These are phyloP conservation scores for Tachina grossa DNA, from an alignment of 2,888 invertebrate species.

Conservation along the genomic window DNA sequence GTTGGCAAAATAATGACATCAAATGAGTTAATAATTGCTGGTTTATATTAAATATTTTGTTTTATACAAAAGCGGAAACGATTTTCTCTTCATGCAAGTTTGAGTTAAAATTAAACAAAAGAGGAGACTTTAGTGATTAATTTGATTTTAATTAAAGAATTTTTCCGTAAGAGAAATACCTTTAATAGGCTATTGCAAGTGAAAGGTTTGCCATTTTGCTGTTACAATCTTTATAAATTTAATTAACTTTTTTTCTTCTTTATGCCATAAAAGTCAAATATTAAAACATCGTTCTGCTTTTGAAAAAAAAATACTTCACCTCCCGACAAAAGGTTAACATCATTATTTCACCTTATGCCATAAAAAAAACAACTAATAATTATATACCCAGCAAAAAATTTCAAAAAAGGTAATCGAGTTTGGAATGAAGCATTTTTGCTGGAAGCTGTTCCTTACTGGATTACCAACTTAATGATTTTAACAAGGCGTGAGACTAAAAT, in stretches of 20 bases:
- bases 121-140: conserved; percentile 51
- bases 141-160: conserved; percentile 41
- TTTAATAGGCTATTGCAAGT: neutral
- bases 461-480: no score
- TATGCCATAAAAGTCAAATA: neutral
- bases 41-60: conserved; percentile 16
- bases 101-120: neutral
- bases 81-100: neutral
- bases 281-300: neutral
- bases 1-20: conserved; percentile 60
- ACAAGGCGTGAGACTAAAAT: no score
- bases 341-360: conserved; percentile 57
- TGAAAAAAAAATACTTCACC: conserved; percentile 8
- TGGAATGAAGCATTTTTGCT: no score
- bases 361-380: conserved; percentile 13
- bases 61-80: conserved; percentile 30
- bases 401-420: no score
- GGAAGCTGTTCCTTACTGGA: no score
- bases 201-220: conserved; percentile 8
- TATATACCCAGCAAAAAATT: no score
- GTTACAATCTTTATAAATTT: neutral
- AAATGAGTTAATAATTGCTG: conserved; percentile 70
- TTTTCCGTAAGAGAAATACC: neutral
- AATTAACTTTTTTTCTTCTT: neutral
- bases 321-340: conserved; percentile 63